Percentiles rank a stretch among this genome's conserved stretches.
These are phyloP conservation scores for Sipha flava DNA, from an alignment of 1,140 invertebrate species.

Conservation along the genomic window DNA sequence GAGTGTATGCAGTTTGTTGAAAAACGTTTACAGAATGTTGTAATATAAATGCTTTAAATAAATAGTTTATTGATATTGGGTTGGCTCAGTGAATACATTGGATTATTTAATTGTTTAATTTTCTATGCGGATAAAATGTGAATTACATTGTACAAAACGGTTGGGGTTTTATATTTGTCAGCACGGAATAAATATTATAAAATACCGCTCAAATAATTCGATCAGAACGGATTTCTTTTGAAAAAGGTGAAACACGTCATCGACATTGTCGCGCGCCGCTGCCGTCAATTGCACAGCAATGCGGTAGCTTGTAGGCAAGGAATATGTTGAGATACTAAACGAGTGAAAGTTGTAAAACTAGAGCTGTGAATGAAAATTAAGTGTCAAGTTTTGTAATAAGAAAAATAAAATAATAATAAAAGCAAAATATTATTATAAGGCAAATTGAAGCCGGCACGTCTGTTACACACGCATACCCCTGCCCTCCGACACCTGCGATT, in stretches of 20 bases:
- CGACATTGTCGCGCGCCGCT: background rate
- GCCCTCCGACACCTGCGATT: slow-evolving; percentile 28
- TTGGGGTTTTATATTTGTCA: background rate
- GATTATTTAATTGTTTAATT: background rate
- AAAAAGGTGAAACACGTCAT: background rate
- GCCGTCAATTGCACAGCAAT: background rate
- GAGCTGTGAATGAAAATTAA: background rate
- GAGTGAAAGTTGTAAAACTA: background rate
- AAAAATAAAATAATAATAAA: slow-evolving; percentile 9
- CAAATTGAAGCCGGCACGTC: slow-evolving; percentile 27
- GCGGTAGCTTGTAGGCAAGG: background rate
- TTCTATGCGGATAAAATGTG: background rate
- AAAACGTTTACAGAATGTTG: no score
- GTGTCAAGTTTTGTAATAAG: slow-evolving; percentile 22
- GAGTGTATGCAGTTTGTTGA: no score
- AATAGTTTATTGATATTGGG: no score
- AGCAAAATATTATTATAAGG: slow-evolving; percentile 18
- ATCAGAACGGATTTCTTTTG: background rate
- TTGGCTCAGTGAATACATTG: background rate
- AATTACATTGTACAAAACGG: background rate
- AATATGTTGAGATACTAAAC: background rate
- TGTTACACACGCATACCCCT: slow-evolving; percentile 4
- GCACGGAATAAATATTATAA: background rate
- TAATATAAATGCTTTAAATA: no score
- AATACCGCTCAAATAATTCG: background rate